Conservation (phyloP, 2,888 invertebrate genomes). For the Apeira syringaria region DNA sequence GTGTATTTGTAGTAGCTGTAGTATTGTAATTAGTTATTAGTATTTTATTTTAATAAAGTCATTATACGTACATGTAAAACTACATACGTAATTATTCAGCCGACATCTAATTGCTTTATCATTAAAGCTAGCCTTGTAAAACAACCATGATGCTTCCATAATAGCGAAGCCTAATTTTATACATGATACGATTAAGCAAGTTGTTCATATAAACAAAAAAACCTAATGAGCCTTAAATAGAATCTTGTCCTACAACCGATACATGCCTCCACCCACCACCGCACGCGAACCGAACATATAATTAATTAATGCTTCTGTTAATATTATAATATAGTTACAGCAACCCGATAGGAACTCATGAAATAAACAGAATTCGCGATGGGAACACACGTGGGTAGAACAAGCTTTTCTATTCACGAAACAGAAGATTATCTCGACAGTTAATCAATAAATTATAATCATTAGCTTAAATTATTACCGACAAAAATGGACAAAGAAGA, state of each 20-base stretch:
- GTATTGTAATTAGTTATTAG: no score
- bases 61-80: background rate
- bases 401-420: constrained; percentile 21
- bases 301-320: constrained; percentile 65
- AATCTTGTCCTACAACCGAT: constrained; percentile 61
- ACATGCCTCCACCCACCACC: constrained; percentile 53
- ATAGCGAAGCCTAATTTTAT: constrained; percentile 21
- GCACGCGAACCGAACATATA: constrained; percentile 47
- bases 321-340: constrained; percentile 63
- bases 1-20: no score
- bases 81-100: constrained; percentile 7
- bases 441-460: constrained; percentile 17
- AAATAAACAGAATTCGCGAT: constrained; percentile 35
- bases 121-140: constrained; percentile 9
- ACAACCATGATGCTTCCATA: constrained; percentile 16
- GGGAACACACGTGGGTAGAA: constrained; percentile 22
- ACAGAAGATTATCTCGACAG: constrained; percentile 11
- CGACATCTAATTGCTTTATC: constrained; percentile 9
- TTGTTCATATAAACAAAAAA: constrained; percentile 43
- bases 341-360: constrained; percentile 42
- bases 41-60: no score
- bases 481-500: constrained; percentile 3
- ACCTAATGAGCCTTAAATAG: constrained; percentile 63
- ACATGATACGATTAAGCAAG: constrained; percentile 25
- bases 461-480: constrained; percentile 5